Evolutionary conservation across 2,888 invertebrate species (phyloP), one percentile per base, ranked within the genome.

Genomic region (Agapostemon virescens): DNA sequence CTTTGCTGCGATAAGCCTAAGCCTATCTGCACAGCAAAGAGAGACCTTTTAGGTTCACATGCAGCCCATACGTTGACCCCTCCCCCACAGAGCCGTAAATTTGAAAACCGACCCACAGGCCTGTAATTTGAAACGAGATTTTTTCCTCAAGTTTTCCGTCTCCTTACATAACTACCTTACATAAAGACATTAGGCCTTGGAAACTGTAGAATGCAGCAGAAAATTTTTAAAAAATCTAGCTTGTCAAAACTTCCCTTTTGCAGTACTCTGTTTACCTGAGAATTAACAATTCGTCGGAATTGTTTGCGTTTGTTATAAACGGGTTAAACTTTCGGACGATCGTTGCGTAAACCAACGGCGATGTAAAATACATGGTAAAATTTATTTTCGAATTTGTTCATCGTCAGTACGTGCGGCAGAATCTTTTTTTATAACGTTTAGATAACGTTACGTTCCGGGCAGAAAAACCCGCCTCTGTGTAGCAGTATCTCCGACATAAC

Each of bases 111-210:
- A 42, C 40, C 40, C n/a, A 1, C 40, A 15, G 11, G 0, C n/a
- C 9, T 30, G 70, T 23, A 42, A 55, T n/a, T 13, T 9, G 20
- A 15, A 26, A 0, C 2, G 38, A 68, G 23, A 17, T 23, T 52
- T 77, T 26, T 7, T 67, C 33, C 7, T 1, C n/a, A 7, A 15
- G 23, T 9, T 23, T n/a, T 5, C 17, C 11, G 2, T 1, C n/a
- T 6, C 20, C 45, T 15, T 36, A 64, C 42, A 52, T 63, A 45
- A 40, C 36, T 0, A 23, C 7, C 33, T 80, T 80, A 80, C 17
- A 80, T 79, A 80, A 80, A 80, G 11, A 69, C 30, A 23, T 9
- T 58, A 6, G 26, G 4, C n/a, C 26, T 26, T 55, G 1, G 26
- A 15, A 26, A 26, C 52, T 66, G 73, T 66, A 73, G 45, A 58